Percentiles rank a stretch among this genome's conserved stretches.
phyloP scores from a whole-genome alignment of 2,797 vertebrate species.

The Alauda arvensis region DNA sequence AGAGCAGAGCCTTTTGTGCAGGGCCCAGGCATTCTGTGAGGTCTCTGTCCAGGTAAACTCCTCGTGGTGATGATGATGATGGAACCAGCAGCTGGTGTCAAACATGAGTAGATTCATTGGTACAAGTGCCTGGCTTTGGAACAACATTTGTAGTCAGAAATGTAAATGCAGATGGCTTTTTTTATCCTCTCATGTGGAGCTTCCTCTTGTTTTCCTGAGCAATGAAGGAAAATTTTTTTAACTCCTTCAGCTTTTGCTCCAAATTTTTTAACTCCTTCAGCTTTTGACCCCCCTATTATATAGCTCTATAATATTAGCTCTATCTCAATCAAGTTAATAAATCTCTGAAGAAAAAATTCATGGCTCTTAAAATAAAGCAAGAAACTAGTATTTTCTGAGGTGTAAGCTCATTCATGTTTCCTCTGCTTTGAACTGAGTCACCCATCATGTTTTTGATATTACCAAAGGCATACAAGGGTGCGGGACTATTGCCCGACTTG shows the following conservation, averaged over 20 bases:
- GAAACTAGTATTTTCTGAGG: background rate
- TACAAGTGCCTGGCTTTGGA: background rate
- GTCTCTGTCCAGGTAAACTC: background rate
- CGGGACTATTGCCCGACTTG: background rate
- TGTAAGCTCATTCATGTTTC: background rate
- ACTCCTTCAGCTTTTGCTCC: background rate
- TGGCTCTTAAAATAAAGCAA: background rate
- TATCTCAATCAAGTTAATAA: background rate
- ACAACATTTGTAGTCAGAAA: background rate
- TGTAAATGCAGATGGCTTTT: background rate
- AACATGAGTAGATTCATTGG: background rate
- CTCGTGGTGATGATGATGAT: fast-evolving
- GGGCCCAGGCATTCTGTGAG: fast-evolving
- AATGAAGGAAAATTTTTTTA: background rate
- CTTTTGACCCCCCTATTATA: background rate
- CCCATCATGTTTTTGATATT: fast-evolving
- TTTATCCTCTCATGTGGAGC: background rate
- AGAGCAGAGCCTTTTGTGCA: background rate
- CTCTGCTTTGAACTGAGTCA: background rate
- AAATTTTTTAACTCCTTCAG: background rate
- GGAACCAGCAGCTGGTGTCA: background rate
- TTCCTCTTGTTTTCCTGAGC: background rate
- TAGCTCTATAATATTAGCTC: background rate
- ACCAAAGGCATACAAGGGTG: background rate
- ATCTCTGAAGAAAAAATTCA: background rate